A percentile compares a stretch with the other conserved stretches of the same genome.
Evolutionary conservation across 2,797 vertebrate genomes (phyloP).

Genomic region (Enteromius paludinosus): DNA sequence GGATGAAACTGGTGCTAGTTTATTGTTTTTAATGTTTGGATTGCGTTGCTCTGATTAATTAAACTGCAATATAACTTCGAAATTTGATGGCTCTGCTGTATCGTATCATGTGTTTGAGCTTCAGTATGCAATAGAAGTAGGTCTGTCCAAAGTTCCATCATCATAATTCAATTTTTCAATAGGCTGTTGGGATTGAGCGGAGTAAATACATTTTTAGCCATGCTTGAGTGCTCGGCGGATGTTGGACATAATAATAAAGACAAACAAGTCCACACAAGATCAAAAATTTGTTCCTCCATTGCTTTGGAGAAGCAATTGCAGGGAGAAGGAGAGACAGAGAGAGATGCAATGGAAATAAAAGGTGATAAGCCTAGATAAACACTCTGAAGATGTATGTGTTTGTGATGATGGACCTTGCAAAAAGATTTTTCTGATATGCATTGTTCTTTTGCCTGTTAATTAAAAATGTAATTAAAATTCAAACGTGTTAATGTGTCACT

Average conservation of each 20-base stretch:
- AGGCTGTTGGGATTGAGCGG: constrained; percentile 65
- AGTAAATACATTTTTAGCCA: constrained; percentile 76
- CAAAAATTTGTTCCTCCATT: no score
- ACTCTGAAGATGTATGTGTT: constrained; percentile 31
- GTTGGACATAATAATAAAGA: constrained; percentile 24
- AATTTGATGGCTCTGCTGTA: constrained; percentile 12
- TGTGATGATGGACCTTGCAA: constrained; percentile 17
- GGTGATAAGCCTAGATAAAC: constrained; percentile 70
- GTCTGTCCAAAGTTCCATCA: constrained; percentile 65
- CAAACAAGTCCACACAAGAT: no score
- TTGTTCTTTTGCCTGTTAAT: not conserved
- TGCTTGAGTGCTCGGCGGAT: constrained; percentile 60
- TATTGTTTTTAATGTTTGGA: not conserved
- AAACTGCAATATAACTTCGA: not conserved
- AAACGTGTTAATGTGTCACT: not conserved
- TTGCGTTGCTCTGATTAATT: constrained; percentile 5
- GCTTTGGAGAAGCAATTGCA: not conserved
- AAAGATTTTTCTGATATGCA: not conserved
- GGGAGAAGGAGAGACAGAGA: constrained; percentile 44
- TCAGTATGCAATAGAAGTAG: constrained; percentile 21
- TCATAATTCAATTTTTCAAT: constrained; percentile 62
- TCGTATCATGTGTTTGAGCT: not conserved
- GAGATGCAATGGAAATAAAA: constrained; percentile 63
- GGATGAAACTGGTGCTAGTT: constrained; percentile 1
- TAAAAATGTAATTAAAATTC: no score